These are phyloP conservation scores for Fragum sueziense DNA, from an alignment of 2,888 invertebrate species.

Conservation along the genomic window DNA sequence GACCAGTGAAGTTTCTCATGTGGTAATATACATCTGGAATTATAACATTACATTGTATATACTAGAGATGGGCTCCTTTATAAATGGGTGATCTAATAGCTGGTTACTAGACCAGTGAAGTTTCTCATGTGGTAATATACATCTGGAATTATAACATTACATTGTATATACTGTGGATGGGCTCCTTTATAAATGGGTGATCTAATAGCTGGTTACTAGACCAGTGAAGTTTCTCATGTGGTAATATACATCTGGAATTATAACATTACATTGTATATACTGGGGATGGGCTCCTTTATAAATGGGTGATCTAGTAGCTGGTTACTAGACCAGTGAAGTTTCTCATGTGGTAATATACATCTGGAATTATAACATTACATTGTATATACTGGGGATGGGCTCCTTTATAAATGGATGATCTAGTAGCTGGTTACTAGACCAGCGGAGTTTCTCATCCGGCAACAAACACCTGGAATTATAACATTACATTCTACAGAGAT, in stretches of 20 bases:
- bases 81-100: no score
- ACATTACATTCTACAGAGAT: no score
- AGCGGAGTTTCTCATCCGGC: conserved; percentile 88
- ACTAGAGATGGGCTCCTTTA: no score
- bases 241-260: conserved; percentile 76
- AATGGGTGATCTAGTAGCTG: conserved; percentile 91
- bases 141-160: no score
- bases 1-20: no score
- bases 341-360: conserved; percentile 86
- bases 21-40: no score
- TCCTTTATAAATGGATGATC: conserved; percentile 87
- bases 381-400: conserved; percentile 41
- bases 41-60: no score
- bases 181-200: conserved; percentile 86
- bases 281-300: conserved; percentile 72
- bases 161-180: conserved; percentile 33
- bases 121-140: no score
- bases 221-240: conserved; percentile 89
- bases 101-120: no score
- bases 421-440: conserved; percentile 89
- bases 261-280: not conserved
- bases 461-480: conserved; percentile 70
- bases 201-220: conserved; percentile 90
- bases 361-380: not conserved
- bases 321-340: conserved; percentile 89